Evolutionary conservation across 2,888 invertebrate species (phyloP).

Genomic region (Luperina nickerlii): DNA sequence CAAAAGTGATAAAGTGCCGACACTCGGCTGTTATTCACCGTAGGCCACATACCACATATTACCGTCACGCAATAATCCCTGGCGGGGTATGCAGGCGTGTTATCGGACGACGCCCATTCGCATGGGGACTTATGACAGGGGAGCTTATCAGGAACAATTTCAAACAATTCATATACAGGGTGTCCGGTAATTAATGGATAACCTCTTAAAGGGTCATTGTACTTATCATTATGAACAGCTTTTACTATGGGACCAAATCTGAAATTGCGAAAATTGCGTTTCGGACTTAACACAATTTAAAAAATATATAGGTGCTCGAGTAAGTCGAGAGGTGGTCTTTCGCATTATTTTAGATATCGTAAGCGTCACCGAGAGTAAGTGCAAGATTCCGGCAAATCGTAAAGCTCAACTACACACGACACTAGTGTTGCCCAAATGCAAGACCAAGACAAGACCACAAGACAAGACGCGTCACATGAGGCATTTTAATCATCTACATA

Average conservation of each 20-base stretch:
- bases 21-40: constrained; percentile 50
- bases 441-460: too few species aligned
- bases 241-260: too few species aligned
- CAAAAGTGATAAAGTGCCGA: constrained; percentile 57
- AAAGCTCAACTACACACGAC: background rate
- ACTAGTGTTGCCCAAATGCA: too few species aligned
- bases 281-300: too few species aligned
- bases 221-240: too few species aligned
- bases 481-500: too few species aligned
- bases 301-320: background rate
- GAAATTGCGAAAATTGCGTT: too few species aligned
- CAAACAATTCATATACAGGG: background rate
- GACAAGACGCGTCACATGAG: too few species aligned
- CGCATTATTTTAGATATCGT: background rate
- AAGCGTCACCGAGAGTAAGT: background rate
- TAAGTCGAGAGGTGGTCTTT: background rate
- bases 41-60: constrained; percentile 38
- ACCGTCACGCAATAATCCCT: constrained; percentile 42
- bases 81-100: constrained; percentile 22
- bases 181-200: too few species aligned
- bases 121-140: constrained; percentile 16
- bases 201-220: too few species aligned
- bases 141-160: constrained; percentile 1
- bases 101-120: constrained; percentile 32
- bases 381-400: background rate